Conservation (phyloP, 2,113 vertebrate species). For the Clupea harengus region DNA sequence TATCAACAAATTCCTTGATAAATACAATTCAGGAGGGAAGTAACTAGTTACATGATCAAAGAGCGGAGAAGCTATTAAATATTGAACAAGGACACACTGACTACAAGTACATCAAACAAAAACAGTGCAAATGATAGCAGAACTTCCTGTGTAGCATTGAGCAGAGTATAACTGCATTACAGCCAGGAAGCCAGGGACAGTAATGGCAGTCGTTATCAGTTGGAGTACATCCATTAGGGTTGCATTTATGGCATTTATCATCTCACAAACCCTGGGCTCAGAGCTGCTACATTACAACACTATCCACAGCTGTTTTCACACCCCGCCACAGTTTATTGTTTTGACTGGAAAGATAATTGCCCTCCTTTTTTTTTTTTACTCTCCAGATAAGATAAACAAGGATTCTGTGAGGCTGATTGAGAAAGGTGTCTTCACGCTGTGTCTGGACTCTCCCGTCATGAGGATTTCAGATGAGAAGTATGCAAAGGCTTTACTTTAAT, state of each 20-base stretch:
- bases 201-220: neutral
- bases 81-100: too few species aligned
- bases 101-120: too few species aligned
- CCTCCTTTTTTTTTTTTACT: constrained; percentile 1
- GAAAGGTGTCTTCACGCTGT: constrained; percentile 77
- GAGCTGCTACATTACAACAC: neutral
- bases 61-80: neutral
- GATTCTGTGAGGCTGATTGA: constrained; percentile 79
- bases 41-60: neutral
- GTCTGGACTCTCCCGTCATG: constrained; percentile 80
- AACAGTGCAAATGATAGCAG: too few species aligned
- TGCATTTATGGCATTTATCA: neutral
- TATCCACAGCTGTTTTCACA: neutral
- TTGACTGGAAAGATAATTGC: neutral
- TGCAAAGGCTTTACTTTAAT: neutral
- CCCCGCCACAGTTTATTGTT: neutral
- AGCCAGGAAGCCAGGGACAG: neutral
- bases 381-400: constrained; percentile 78
- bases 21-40: neutral
- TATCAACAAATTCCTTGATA: neutral
- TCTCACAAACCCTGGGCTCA: neutral
- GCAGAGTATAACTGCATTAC: neutral
- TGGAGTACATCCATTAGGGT: neutral
- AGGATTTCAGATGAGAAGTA: constrained; percentile 80
- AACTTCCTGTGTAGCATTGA: too few species aligned